Base-by-base conservation (phyloP, 2,888 invertebrate genomes). In the Theretra japonica region DNA sequence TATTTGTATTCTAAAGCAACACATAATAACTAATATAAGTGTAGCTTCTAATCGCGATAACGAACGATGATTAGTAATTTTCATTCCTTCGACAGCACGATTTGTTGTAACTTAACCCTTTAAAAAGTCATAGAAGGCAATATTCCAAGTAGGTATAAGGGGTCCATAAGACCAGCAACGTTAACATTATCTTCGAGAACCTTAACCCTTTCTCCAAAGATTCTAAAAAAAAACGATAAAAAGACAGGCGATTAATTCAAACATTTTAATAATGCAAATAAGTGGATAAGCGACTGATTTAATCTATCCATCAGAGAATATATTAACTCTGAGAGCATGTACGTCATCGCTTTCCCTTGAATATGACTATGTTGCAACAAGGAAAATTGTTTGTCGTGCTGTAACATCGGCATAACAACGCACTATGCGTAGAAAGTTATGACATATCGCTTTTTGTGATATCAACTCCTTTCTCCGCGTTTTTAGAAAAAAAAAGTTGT, bases 301-400 rank as follows among this genome's bases (percentile, higher is more conserved):
- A 25, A 21, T 41, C 7, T 15, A 41, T 48, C 23, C 23, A 70
- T 59, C 71, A 59, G 48, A 60, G 60, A 70, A 60, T 65, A 65
- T 23, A 41, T 11, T 53, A 53, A 53, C 71, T 73, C 73, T 71
- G 59, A 70, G 72, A 73, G 73, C 70, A 73, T 74, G 76, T 78
- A 75, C 76, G 79, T 80, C 84, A 80, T 69, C 70, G 73, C 84
- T 87, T 86, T 85, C 86, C 81, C 80, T 81, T 77, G 74, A 79
- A 80, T 80, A 80, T 79, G 75, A 75, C 68, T 69, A 72, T 86
- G 83, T 82, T 77, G 86, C 79, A 86, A 86, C 76, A 72, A 86
- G 85, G 85, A 86, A 85, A 86, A 86, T 78, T 75, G 76, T 76
- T 74, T 74, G 70, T 71, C 48, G 23, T 72, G 56, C 53, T 30